Conservation (phyloP, 2,797 vertebrate genomes). For the Anguilla megastoma region DNA sequence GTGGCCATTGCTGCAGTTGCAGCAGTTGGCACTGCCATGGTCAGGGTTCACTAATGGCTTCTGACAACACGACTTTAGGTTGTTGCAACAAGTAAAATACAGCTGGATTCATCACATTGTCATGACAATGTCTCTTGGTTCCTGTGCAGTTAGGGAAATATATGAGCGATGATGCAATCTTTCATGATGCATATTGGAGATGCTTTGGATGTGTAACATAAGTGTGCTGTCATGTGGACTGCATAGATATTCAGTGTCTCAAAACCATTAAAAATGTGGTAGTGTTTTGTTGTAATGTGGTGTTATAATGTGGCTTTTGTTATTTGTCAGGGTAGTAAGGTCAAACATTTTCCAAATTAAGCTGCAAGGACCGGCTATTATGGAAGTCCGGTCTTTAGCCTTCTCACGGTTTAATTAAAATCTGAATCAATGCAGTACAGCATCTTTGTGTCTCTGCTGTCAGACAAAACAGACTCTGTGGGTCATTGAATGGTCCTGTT, state of each 20-base stretch:
- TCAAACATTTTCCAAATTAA: not conserved
- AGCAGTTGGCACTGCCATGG: no score
- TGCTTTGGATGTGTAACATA: not conserved
- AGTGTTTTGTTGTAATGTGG: not conserved
- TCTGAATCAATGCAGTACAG: not conserved
- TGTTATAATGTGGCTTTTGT: not conserved
- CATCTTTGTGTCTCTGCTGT: not conserved
- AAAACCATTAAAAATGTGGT: not conserved
- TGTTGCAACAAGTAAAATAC: no score
- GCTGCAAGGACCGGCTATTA: not conserved
- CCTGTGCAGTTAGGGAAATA: no score
- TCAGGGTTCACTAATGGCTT: no score
- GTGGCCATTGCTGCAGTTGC: no score
- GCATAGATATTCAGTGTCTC: not conserved
- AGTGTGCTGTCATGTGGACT: not conserved
- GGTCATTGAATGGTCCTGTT: not conserved
- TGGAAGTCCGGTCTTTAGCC: not conserved
- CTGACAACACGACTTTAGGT: no score
- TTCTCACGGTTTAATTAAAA: constrained; percentile 18
- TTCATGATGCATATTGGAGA: not conserved
- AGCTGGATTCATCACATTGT: no score
- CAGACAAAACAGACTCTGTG: constrained; percentile 10
- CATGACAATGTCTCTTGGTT: no score
- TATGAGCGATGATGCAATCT: not conserved
- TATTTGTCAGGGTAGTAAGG: constrained; percentile 7